Conservation (phyloP, 2,113 vertebrate species). For the Eudyptes chrysolophus region DNA sequence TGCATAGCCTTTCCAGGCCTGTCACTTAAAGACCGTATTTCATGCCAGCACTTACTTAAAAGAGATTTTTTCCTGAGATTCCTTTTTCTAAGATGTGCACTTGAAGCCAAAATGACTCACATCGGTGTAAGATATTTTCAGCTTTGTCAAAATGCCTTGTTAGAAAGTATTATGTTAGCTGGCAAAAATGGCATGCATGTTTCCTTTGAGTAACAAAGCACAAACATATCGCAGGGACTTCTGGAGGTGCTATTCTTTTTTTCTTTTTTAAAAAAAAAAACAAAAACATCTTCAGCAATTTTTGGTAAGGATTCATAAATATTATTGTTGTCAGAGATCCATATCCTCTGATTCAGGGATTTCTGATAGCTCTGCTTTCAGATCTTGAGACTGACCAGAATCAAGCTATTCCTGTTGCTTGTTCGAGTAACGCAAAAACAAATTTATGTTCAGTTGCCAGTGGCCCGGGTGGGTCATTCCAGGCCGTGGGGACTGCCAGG, state of each 20-base stretch:
- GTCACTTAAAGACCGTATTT: not conserved
- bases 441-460: not conserved
- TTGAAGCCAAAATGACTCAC: slow-evolving; percentile 58
- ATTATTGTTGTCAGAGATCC: slow-evolving; percentile 42
- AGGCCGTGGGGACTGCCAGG: rapidly evolving
- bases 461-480: not conserved
- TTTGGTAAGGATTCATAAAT: slow-evolving; percentile 21
- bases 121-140: slow-evolving; percentile 11
- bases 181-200: not conserved
- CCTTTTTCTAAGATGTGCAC: not conserved
- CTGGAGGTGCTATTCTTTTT: not conserved
- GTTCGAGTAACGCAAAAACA: not conserved
- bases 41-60: slow-evolving; percentile 4
- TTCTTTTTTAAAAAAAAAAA: not conserved
- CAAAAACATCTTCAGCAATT: not conserved
- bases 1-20: slow-evolving; percentile 15
- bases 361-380: slow-evolving; percentile 6
- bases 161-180: slow-evolving; percentile 14
- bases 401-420: not conserved
- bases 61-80: not conserved
- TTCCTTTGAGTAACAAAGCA: not conserved
- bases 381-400: not conserved
- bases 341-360: slow-evolving; percentile 16
- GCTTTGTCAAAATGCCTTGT: slow-evolving; percentile 12
- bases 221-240: not conserved